Conservation (phyloP, 2,113 vertebrate genomes). For the Hylia prasina region DNA sequence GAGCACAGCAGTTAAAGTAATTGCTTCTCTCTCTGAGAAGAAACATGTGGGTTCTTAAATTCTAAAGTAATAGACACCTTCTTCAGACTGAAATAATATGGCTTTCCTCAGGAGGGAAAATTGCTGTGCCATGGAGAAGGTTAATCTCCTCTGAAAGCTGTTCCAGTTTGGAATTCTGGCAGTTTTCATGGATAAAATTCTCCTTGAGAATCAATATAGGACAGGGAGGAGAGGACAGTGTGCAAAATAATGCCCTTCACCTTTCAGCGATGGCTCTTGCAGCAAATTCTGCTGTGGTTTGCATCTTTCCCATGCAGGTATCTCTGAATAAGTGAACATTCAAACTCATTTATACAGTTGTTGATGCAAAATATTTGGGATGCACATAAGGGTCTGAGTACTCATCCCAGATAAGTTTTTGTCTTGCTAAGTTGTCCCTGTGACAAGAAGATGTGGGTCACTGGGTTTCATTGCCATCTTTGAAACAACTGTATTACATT, state of each 20-base stretch:
- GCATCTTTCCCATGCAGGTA: background rate
- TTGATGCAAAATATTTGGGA: background rate
- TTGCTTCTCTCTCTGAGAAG: slow-evolving; percentile 48
- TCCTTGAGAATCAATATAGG: background rate
- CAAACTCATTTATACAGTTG: background rate
- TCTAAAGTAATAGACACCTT: slow-evolving; percentile 60
- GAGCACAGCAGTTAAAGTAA: slow-evolving; percentile 55
- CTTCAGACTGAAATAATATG: slow-evolving; percentile 49
- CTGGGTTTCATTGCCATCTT: background rate
- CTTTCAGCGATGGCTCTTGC: background rate
- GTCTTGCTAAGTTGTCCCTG: background rate
- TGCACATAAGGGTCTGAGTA: background rate
- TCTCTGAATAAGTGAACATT: background rate
- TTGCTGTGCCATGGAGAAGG: slow-evolving; percentile 44
- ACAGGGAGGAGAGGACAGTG: background rate
- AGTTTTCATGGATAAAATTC: slow-evolving; percentile 35
- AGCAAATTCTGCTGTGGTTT: background rate
- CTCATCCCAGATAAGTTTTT: background rate
- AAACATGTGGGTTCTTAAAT: slow-evolving; percentile 60
- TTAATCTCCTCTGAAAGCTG: slow-evolving; percentile 44
- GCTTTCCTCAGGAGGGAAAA: slow-evolving; percentile 51
- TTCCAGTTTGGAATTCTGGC: slow-evolving; percentile 42
- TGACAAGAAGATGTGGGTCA: background rate
- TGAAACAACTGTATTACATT: background rate
- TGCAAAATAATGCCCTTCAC: background rate